Base-by-base conservation (phyloP, 2,113 vertebrate genomes). In the Perognathus longimembris region DNA sequence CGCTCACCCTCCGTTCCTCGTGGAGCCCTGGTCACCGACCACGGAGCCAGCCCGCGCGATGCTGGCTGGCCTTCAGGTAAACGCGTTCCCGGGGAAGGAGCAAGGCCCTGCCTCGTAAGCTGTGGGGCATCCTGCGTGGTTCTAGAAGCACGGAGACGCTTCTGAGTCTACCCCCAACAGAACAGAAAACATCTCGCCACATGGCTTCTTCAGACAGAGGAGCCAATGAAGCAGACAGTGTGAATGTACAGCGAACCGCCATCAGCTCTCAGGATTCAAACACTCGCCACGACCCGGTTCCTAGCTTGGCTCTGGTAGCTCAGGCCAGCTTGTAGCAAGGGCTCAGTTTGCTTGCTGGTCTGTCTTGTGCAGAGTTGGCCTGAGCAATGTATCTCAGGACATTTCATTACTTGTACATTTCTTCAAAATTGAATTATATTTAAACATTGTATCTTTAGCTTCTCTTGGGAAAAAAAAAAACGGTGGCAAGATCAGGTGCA, bases 191-290 rank as follows among this genome's bases (percentile, higher is more conserved):
- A 67, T 2, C 38, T 81, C 92, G 36, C 20, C 54, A 26, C 1
- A 38, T 86, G 10, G 82, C 71, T 91, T 7, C 17, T 85, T 74
- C 9, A 77, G 81, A 74, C 7, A 88, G 54, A 63, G 36, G 17
- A 18, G 17, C 34, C 34, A 8, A 40, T 50, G 6, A 75, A 84
- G 79, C 36, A 75, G 36, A 83, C 78, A 74, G 73, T 74, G 61
- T 83, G 80, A 66, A 36, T 15, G 9, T 77, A 61, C 40, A 75
- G 14, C 74, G 36, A 61, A 83, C 42, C 21, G 34, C 30, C 64
- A 7, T 81, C 30, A 88, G 18, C 73, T 38, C 82, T 85, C 69
- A 38, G 64, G 64, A 64, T 96, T 88, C 32, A 77, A 40, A 34
- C 38, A 61, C 5, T 66, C 66, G 61, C 12, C 40, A 3, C 61